These are phyloP conservation scores for Chunga burmeisteri DNA, from an alignment of 2,113 vertebrate genomes.

Conservation along the genomic window DNA sequence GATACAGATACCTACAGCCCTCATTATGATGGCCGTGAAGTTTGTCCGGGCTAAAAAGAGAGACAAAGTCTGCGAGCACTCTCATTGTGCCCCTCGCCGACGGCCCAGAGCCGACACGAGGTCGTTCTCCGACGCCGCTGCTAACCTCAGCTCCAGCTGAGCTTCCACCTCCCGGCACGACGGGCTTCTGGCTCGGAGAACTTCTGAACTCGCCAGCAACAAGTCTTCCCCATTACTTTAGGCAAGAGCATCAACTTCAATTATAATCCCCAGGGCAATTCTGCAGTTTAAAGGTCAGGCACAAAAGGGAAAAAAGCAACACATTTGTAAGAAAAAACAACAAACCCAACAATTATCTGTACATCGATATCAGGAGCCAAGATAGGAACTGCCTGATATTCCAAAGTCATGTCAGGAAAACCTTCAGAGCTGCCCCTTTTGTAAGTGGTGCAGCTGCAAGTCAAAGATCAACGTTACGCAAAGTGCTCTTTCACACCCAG, in stretches of 20 bases:
- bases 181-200: neutral
- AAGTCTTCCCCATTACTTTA: neutral
- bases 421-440: neutral
- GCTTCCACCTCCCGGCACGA: neutral
- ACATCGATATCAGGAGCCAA: neutral
- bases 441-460: conserved; percentile 37
- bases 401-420: neutral
- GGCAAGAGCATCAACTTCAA: neutral
- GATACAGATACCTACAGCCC: neutral
- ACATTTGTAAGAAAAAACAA: neutral
- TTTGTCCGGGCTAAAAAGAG: neutral
- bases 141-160: neutral
- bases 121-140: accelerated
- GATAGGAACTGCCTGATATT: conserved; percentile 4
- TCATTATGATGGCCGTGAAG: neutral
- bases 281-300: neutral
- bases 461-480: neutral
- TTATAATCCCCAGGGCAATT: neutral
- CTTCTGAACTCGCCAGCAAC: neutral
- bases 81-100: neutral
- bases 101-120: accelerated
- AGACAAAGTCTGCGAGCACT: neutral
- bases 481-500: conserved; percentile 10
- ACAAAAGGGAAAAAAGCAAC: neutral
- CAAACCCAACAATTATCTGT: neutral